Evolutionary conservation across 2,113 vertebrate species (phyloP), one percentile per base, ranked within the genome.

Genomic region (Silurus glanis): DNA sequence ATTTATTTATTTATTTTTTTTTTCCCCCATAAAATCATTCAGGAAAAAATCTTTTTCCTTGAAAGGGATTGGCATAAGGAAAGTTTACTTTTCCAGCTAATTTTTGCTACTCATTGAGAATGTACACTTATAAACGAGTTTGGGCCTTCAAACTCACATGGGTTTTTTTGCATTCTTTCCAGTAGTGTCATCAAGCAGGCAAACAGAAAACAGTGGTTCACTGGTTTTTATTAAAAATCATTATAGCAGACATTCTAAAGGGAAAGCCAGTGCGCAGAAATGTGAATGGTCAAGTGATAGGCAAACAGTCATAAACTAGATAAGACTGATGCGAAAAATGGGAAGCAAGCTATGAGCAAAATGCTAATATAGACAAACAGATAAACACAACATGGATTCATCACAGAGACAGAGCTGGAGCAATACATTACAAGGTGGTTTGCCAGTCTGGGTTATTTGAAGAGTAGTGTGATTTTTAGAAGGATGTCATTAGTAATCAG

Each of bases 381-480:
- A 21, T 61, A 61, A 80, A 47, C 45, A 61, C 56, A 61, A 5
- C 1, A 1, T 61, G 19, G 17, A 21, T 61, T 80, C 56, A 47
- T 61, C 56, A 45, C 58, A 45, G 78, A 45, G 28, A 17, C 51
- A 16, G 17, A 8, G 51, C 23, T 78, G 51, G 49, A 55, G 51
- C 51, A n/a, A 78, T 23, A 55, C 74, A 55, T 23, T 2, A 9
- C 21, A 51, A 55, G 51, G 49, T 51, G 47, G 37, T 12, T 23
- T 2, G 10, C 19, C 72, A 75, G 72, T 75, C 72, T 75, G 72
- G 45, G 23, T 76, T 78, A 56, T 78, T 78, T 78, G 16, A 55
- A 78, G 74, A 25, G 51, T 56, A 28, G 74, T 25, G 51, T 78
- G 51, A 25, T 28, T 55, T 74, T 80, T 58, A 80, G 19, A 23